Conservation (phyloP, 2,888 invertebrate genomes). For the Steinernema carpocapsae region DNA sequence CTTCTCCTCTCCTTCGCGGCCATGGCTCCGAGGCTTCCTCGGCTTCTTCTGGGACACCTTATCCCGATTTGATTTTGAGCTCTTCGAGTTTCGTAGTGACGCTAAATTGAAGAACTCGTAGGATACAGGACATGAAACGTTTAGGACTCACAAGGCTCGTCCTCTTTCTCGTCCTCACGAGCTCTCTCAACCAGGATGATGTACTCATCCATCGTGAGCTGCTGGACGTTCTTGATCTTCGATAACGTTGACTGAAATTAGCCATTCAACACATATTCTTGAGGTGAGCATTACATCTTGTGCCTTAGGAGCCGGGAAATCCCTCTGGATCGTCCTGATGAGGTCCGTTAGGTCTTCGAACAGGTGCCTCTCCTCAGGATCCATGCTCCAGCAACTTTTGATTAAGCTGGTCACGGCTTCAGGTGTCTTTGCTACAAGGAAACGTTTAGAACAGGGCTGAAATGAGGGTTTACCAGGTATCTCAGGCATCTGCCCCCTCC, state of each 20-base stretch:
- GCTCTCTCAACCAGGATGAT: constrained; percentile 36
- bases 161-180: not conserved
- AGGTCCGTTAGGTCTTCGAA: not conserved
- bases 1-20: not conserved
- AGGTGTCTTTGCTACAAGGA: constrained; percentile 25
- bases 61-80: not conserved
- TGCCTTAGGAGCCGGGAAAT: constrained; percentile 35
- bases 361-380: not conserved
- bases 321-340: constrained; percentile 29
- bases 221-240: constrained; percentile 32
- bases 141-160: not conserved
- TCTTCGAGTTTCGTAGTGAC: not conserved
- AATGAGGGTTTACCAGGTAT: not conserved
- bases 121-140: not conserved
- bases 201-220: constrained; percentile 40
- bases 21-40: not conserved
- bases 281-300: no score
- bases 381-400: not conserved
- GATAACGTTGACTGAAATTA: not conserved
- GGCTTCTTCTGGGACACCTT: not conserved
- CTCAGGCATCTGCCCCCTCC: not conserved
- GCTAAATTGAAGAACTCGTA: not conserved
- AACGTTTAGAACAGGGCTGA: not conserved
- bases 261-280: no score
- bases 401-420: not conserved